phyloP scores from a whole-genome alignment of 2,113 vertebrate species.

The Pangasianodon hypophthalmus region DNA sequence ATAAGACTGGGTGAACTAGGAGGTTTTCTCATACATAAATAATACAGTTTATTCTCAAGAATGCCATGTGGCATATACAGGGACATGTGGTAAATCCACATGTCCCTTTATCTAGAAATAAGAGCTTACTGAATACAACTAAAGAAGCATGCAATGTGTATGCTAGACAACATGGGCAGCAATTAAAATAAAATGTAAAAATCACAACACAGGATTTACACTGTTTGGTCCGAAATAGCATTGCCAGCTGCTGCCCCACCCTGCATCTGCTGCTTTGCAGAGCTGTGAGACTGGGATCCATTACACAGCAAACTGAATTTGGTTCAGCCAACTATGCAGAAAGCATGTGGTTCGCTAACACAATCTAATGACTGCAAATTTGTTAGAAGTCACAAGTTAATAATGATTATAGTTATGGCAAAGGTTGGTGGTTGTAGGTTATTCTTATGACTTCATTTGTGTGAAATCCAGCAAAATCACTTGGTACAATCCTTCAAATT shows the following conservation, averaged over 20 bases:
- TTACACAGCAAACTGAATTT: background rate
- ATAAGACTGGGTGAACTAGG: background rate
- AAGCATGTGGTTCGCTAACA: background rate
- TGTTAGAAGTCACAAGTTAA: background rate
- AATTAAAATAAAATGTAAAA: background rate
- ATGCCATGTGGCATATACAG: background rate
- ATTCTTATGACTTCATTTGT: background rate
- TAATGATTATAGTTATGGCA: background rate
- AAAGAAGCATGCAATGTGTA: background rate
- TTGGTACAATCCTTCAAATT: background rate
- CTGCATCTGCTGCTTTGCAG: background rate
- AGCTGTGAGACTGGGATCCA: background rate
- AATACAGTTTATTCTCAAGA: too few species aligned
- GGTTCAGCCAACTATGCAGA: background rate
- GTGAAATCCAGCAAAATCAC: background rate
- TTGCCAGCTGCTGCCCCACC: constrained; percentile 3
- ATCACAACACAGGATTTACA: background rate
- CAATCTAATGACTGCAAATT: background rate
- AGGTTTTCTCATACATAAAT: background rate
- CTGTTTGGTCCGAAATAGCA: background rate
- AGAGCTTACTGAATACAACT: background rate
- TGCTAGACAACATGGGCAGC: background rate
- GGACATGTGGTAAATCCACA: background rate
- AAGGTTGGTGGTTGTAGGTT: background rate
- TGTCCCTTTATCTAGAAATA: background rate